These are phyloP conservation scores for Rhopalosiphum nymphaeae DNA, from an alignment of 2,888 invertebrate species.

Conservation along the genomic window DNA sequence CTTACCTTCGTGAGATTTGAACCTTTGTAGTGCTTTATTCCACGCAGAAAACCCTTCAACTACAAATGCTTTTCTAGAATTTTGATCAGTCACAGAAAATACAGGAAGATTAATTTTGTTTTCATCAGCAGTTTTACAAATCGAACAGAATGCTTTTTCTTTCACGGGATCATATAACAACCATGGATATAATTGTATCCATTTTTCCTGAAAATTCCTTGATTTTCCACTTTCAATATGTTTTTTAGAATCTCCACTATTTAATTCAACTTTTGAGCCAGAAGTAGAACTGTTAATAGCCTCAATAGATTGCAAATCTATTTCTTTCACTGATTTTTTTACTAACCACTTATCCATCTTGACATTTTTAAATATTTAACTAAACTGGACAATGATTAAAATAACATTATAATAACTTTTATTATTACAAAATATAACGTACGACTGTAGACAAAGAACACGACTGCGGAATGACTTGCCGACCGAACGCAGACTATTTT, in stretches of 20 bases:
- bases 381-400: neutral
- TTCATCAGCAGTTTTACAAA: slow-evolving; percentile 5
- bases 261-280: neutral
- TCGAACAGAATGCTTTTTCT: neutral
- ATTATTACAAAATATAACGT: rapidly evolving
- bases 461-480: too few relatives aligned
- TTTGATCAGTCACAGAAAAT: neutral
- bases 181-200: slow-evolving; percentile 22
- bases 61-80: slow-evolving; percentile 20
- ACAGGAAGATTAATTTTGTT: slow-evolving; percentile 20
- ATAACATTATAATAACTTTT: neutral
- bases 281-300: neutral
- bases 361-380: neutral
- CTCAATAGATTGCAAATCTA: neutral
- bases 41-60: slow-evolving; percentile 24
- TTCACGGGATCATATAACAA: slow-evolving; percentile 31
- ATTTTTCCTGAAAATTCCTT: neutral
- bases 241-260: slow-evolving; percentile 6
- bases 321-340: neutral
- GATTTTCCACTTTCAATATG: neutral
- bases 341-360: neutral
- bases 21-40: slow-evolving; percentile 27
- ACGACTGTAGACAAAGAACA: too few relatives aligned
- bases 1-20: slow-evolving; percentile 31
- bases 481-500: too few relatives aligned